Evolutionary conservation across 2,113 vertebrate genomes (phyloP).

Genomic region (Panthera uncia): DNA sequence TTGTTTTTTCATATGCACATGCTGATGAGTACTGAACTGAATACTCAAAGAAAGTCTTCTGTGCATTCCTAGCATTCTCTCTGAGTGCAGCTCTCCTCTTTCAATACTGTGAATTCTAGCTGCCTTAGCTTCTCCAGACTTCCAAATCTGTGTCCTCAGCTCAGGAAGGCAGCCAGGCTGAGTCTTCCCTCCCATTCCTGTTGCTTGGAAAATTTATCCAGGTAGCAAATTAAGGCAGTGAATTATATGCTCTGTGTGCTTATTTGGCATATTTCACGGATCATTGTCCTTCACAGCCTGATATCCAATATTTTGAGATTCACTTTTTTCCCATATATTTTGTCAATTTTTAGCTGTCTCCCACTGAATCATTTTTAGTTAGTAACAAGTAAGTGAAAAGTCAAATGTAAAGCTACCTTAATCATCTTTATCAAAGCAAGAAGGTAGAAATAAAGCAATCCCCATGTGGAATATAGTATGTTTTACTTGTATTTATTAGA

Average conservation of each 20-base stretch:
- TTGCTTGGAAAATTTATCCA: background rate
- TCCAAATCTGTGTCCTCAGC: background rate
- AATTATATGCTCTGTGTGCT: background rate
- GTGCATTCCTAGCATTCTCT: background rate
- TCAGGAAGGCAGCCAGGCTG: background rate
- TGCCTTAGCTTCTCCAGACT: background rate
- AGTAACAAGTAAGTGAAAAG: background rate
- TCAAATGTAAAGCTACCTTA: background rate
- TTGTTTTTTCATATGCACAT: background rate
- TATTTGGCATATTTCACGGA: background rate
- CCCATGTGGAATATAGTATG: background rate
- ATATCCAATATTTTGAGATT: background rate
- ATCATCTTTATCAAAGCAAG: background rate
- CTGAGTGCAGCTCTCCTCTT: accelerated
- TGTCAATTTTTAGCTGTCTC: background rate
- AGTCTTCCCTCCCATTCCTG: background rate
- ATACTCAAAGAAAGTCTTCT: background rate
- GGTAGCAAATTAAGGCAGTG: background rate
- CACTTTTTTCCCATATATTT: background rate
- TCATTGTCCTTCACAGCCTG: background rate
- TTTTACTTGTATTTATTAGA: background rate
- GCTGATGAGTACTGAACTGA: background rate
- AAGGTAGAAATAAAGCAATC: background rate
- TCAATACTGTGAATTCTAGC: background rate
- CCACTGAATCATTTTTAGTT: background rate